phyloP scores from a whole-genome alignment of 2,113 vertebrate species.

The Callithrix jacchus region DNA sequence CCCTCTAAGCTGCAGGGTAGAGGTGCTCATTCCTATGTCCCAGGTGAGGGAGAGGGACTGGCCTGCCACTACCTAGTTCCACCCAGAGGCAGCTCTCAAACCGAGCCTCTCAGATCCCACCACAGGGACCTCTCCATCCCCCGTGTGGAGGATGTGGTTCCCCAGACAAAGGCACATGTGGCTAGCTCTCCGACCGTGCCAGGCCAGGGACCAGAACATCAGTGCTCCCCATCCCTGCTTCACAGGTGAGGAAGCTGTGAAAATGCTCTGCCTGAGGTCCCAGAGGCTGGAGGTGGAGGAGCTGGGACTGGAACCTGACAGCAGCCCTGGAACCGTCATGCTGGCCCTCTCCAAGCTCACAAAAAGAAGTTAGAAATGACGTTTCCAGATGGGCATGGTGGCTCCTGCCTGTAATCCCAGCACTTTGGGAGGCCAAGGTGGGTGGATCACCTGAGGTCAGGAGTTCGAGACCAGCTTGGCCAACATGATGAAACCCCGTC shows the following conservation, averaged over 20 bases:
- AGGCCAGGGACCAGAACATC: not conserved
- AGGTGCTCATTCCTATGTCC: accelerated
- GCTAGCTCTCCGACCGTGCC: not conserved
- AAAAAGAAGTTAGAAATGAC: not conserved
- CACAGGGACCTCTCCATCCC: not conserved
- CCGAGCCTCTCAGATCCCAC: not conserved
- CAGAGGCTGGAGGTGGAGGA: not conserved
- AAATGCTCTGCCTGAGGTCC: not conserved
- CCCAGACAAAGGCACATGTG: no score
- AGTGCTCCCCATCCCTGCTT: not conserved
- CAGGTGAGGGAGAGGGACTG: not conserved
- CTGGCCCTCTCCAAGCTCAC: not conserved
- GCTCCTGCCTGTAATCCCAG: no score
- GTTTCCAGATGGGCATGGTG: no score
- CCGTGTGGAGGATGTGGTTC: not conserved
- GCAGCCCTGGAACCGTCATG: not conserved
- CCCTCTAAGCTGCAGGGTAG: accelerated
- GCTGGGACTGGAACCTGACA: not conserved
- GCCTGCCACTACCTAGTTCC: not conserved
- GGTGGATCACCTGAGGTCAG: no score
- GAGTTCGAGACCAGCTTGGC: no score
- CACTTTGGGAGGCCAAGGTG: no score
- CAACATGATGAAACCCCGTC: no score
- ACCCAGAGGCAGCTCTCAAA: not conserved
- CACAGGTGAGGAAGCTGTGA: not conserved